Evolutionary conservation across 2,888 invertebrate genomes (phyloP).

Genomic region (Habroteleia sp.): DNA sequence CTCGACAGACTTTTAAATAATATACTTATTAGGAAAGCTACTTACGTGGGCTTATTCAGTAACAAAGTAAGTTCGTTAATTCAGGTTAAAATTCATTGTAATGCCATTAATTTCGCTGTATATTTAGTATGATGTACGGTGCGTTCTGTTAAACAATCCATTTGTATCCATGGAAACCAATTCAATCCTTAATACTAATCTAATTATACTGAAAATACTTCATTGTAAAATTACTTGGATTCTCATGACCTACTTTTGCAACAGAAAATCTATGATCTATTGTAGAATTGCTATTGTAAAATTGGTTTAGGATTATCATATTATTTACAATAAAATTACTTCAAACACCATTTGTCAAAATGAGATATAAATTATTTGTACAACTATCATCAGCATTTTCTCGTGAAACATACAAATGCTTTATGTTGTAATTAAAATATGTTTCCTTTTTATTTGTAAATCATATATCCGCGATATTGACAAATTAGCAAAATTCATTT

Average conservation of each 20-base stretch:
- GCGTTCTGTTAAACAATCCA: conserved; percentile 36
- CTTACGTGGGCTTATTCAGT: conserved; percentile 4
- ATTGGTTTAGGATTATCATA: conserved; percentile 8
- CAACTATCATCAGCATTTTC: too few species aligned
- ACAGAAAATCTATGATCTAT: conserved; percentile 9
- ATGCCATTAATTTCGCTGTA: conserved; percentile 33
- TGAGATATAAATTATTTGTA: too few species aligned
- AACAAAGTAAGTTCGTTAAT: conserved; percentile 35
- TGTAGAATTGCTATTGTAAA: conserved; percentile 25
- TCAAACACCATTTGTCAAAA: too few species aligned
- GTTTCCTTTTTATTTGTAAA: too few species aligned
- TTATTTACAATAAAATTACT: too few species aligned
- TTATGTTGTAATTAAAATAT: too few species aligned
- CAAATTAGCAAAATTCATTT: conserved; percentile 7
- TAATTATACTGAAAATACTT: conserved; percentile 46
- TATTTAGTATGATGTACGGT: conserved; percentile 21
- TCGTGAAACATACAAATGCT: too few species aligned
- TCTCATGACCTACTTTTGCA: conserved; percentile 33
- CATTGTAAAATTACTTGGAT: conserved; percentile 40
- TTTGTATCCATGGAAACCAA: conserved; percentile 47
- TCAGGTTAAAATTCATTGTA: conserved; percentile 18
- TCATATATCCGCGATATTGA: neutral
- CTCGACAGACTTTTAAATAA: too few species aligned
- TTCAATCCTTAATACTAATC: conserved; percentile 48
- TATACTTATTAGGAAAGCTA: conserved; percentile 9